Conservation (phyloP, 2,888 invertebrate genomes). For the Hyles lineata region DNA sequence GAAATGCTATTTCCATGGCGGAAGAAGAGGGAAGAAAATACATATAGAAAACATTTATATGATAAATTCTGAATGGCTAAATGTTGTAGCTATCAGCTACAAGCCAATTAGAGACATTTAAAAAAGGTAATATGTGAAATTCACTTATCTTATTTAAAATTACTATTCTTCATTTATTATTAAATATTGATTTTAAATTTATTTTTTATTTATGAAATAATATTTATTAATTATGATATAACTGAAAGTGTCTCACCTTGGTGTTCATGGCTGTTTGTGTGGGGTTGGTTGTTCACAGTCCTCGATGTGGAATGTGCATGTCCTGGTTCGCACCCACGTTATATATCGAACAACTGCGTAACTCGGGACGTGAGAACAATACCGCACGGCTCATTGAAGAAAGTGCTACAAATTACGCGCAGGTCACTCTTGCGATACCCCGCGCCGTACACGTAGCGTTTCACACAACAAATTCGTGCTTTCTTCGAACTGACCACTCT, state of each 20-base stretch:
- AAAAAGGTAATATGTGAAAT: no score
- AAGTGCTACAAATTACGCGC: constrained; percentile 74
- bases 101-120: no score
- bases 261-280: constrained; percentile 77
- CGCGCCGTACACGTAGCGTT: constrained; percentile 60
- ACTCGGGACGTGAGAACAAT: constrained; percentile 77
- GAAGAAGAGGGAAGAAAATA: no score
- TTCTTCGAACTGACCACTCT: constrained; percentile 39
- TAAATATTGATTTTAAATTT: neutral
- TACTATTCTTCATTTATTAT: neutral
- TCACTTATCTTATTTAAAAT: no score
- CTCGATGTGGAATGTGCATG: constrained; percentile 71
- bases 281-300: constrained; percentile 70
- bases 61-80: no score
- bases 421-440: constrained; percentile 58
- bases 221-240: neutral
- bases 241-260: constrained; percentile 67
- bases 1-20: no score
- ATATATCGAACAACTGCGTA: constrained; percentile 76
- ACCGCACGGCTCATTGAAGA: constrained; percentile 75
- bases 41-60: no score
- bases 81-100: no score
- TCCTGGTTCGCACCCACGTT: constrained; percentile 60
- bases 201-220: neutral
- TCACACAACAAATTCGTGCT: constrained; percentile 45